These are phyloP conservation scores for Nasonovia ribisnigri DNA, from an alignment of 2,888 invertebrate species.

Conservation along the genomic window DNA sequence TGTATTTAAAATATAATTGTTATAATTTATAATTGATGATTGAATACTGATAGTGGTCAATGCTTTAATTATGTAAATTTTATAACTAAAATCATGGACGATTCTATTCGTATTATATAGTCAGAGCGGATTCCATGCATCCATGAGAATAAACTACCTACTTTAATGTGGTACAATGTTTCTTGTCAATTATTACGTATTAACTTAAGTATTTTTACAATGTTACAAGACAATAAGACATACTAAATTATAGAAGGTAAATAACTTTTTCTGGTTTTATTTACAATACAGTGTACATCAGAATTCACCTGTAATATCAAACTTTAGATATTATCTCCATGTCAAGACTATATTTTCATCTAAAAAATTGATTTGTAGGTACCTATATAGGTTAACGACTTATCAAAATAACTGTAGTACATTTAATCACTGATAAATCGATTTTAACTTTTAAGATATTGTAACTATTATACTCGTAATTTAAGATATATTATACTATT, in stretches of 20 bases:
- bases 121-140: background rate
- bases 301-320: background rate
- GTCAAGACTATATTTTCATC: background rate
- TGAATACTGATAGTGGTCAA: background rate
- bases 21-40: background rate
- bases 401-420: background rate
- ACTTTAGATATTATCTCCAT: background rate
- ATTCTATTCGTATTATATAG: background rate
- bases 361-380: background rate
- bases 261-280: background rate
- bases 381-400: background rate
- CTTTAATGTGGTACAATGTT: background rate
- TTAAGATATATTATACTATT: background rate
- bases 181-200: background rate
- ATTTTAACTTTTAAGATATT: background rate
- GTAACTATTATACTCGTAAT: background rate
- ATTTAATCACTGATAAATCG: background rate
- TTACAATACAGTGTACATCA: no score
- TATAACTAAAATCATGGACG: no score
- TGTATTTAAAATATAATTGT: background rate
- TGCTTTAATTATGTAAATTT: no score
- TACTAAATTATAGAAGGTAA: background rate
- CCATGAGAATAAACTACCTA: background rate
- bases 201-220: background rate
- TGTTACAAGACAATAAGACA: background rate